Conservation (phyloP, 2,888 invertebrate genomes). For the Bugulina stolonifera region DNA sequence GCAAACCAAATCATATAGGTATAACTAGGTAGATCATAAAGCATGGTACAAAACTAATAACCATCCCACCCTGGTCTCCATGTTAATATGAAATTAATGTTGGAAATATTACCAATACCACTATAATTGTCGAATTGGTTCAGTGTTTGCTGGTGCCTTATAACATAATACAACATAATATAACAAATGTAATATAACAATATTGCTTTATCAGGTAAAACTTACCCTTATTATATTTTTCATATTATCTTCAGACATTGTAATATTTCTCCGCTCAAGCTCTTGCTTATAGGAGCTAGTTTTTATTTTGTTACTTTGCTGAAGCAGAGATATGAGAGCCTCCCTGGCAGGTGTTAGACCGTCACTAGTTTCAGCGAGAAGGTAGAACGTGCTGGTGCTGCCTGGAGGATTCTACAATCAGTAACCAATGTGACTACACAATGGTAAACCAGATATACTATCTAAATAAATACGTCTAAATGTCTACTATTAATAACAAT, state of each 20-base stretch:
- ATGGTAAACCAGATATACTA: no score
- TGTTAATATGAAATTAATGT: no score
- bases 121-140: no score
- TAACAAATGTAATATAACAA: no score
- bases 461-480: no score
- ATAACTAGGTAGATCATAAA: neutral
- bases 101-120: no score
- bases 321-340: neutral
- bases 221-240: neutral
- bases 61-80: no score
- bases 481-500: no score
- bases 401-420: conserved; percentile 21
- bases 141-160: no score
- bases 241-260: neutral
- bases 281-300: neutral
- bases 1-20: neutral
- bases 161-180: no score
- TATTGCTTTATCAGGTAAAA: neutral
- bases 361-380: neutral
- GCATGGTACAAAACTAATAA: no score
- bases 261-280: neutral
- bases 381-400: conserved; percentile 23
- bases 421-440: no score
- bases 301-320: neutral
- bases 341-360: neutral